phyloP scores from a whole-genome alignment of 2,113 vertebrate species.

The Phylloscopus whistleri region DNA sequence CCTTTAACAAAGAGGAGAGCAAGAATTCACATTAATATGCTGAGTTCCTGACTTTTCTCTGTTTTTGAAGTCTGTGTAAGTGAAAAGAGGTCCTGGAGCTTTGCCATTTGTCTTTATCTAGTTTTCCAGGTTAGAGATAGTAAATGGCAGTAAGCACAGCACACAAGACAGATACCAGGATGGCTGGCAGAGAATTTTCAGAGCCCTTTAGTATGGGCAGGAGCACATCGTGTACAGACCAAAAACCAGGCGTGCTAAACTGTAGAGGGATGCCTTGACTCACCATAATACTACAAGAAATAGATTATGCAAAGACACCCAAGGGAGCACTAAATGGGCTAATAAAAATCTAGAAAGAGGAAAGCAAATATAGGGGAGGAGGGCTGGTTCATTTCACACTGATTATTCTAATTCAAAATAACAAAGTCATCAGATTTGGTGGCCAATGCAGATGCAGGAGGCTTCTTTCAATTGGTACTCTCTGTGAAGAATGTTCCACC shows the following conservation, averaged over 20 bases:
- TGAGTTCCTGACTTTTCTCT: background rate
- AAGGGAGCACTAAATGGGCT: constrained; percentile 5
- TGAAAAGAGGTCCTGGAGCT: background rate
- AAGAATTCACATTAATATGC: background rate
- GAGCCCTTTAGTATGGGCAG: background rate
- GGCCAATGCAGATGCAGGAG: background rate
- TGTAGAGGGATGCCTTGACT: background rate
- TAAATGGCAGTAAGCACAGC: background rate
- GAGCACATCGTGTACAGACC: background rate
- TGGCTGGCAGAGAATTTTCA: background rate
- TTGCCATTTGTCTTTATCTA: background rate
- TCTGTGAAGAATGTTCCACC: background rate
- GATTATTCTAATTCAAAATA: constrained; percentile 29
- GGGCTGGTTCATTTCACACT: background rate
- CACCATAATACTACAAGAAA: background rate
- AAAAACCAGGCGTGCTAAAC: background rate
- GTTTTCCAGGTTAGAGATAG: background rate
- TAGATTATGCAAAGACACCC: background rate
- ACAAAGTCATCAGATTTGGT: background rate
- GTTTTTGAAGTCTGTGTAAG: background rate
- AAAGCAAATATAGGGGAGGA: constrained; percentile 7
- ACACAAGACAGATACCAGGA: background rate
- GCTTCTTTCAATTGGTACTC: background rate
- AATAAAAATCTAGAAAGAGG: constrained; percentile 41
- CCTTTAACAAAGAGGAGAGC: constrained; percentile 17